Evolutionary conservation across 2,113 vertebrate genomes (phyloP).

Genomic region (Poecilia latipinna): DNA sequence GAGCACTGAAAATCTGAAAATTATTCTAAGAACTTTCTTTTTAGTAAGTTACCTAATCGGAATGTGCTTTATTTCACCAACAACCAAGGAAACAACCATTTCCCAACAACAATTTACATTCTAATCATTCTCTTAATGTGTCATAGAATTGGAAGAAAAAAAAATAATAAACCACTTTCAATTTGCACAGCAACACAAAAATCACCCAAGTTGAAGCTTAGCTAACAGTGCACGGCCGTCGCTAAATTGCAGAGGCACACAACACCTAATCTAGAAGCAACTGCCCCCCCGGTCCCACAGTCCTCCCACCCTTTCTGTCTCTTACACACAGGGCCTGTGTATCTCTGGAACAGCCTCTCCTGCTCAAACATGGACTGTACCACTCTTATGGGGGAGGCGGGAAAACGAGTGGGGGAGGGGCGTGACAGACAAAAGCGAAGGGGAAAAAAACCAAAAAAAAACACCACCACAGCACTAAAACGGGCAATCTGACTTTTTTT

Average conservation of each 20-base stretch:
- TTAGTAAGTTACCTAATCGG: too few relatives aligned
- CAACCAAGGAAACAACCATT: too few relatives aligned
- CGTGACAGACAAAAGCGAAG: constrained; percentile 14
- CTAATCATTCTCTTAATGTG: neutral
- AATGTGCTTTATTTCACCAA: too few relatives aligned
- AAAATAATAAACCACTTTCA: constrained; percentile 1
- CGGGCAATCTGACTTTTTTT: neutral
- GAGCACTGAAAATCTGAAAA: too few relatives aligned
- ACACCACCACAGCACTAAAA: neutral
- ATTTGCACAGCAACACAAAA: constrained; percentile 12
- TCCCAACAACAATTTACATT: too few relatives aligned
- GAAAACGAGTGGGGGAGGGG: constrained; percentile 38
- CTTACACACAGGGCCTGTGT: neutral
- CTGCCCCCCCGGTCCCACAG: constrained; percentile 16
- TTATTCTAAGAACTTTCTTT: too few relatives aligned
- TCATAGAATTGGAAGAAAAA: neutral
- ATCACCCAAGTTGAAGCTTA: constrained; percentile 40
- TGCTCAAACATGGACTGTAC: constrained; percentile 55
- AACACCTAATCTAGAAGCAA: constrained; percentile 38
- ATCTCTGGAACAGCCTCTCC: constrained; percentile 48
- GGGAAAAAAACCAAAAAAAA: neutral
- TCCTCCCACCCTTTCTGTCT: constrained; percentile 21
- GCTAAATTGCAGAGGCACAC: constrained; percentile 52
- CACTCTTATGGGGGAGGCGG: constrained; percentile 33
- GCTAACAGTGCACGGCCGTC: constrained; percentile 54